phyloP scores from a whole-genome alignment of 2,113 vertebrate species.

The Limanda limanda region DNA sequence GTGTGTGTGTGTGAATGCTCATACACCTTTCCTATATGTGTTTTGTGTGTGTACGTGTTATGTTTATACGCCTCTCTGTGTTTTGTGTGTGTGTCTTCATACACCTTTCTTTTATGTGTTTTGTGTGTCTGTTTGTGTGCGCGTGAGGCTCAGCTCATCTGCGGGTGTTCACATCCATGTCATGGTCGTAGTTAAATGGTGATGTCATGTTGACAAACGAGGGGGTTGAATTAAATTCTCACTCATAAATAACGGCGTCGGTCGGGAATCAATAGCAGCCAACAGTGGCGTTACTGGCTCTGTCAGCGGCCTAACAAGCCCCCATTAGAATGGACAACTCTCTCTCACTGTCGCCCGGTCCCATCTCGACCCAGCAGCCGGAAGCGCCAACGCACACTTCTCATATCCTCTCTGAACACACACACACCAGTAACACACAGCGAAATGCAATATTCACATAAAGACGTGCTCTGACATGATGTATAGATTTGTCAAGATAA shows the following conservation, averaged over 20 bases:
- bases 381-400: constrained; percentile 4
- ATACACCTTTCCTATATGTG: neutral
- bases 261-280: constrained; percentile 81
- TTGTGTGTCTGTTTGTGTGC: neutral
- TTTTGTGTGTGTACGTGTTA: neutral
- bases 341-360: constrained; percentile 65
- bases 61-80: no score
- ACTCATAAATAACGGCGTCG: constrained; percentile 83
- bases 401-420: constrained; percentile 69
- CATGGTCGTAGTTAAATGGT: constrained; percentile 78
- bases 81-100: no score
- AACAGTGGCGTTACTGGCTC: constrained; percentile 73
- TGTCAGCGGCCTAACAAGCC: constrained; percentile 76
- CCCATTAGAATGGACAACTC: constrained; percentile 76
- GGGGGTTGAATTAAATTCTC: constrained; percentile 83
- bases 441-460: constrained; percentile 76
- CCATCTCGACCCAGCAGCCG: constrained; percentile 40
- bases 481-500: constrained; percentile 81
- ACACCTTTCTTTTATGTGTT: neutral
- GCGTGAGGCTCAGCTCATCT: constrained; percentile 36
- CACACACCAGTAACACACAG: constrained; percentile 58
- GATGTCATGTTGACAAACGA: constrained; percentile 85
- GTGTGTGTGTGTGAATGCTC: constrained; percentile 9
- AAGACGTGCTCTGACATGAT: constrained; percentile 74
- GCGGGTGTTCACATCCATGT: constrained; percentile 68